Conservation (phyloP, 2,797 vertebrate species). For the Chloroceryle amazona region DNA sequence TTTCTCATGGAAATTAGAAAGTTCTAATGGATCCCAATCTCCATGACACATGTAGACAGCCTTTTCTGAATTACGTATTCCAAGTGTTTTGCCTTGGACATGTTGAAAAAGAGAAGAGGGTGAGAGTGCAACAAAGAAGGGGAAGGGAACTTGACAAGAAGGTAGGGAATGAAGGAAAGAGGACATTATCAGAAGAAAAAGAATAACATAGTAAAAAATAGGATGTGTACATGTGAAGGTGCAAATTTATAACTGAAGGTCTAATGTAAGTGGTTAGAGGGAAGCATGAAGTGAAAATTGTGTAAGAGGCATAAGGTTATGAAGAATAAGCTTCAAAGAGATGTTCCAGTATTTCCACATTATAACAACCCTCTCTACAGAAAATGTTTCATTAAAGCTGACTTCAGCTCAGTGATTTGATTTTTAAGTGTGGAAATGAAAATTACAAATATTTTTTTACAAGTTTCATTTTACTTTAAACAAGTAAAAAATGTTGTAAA, state of each 20-base stretch:
- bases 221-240: not conserved
- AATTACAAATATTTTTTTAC: not conserved
- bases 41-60: not conserved
- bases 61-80: not conserved
- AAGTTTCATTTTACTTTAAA: not conserved
- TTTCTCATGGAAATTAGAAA: not conserved
- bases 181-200: not conserved
- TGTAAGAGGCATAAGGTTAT: not conserved
- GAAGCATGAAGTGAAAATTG: not conserved
- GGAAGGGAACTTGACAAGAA: not conserved
- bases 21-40: not conserved
- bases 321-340: not conserved
- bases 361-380: not conserved
- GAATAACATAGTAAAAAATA: not conserved
- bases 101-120: not conserved
- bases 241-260: not conserved
- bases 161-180: not conserved
- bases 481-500: not conserved
- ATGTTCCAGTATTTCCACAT: not conserved
- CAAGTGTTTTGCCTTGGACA: not conserved
- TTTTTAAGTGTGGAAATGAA: not conserved
- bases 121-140: not conserved
- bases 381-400: not conserved
- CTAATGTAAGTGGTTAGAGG: not conserved
- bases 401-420: not conserved